A percentile compares a stretch with the other conserved stretches of the same genome.
Evolutionary conservation across 2,888 invertebrate genomes (phyloP).

Genomic region (Eupithecia vulgata): DNA sequence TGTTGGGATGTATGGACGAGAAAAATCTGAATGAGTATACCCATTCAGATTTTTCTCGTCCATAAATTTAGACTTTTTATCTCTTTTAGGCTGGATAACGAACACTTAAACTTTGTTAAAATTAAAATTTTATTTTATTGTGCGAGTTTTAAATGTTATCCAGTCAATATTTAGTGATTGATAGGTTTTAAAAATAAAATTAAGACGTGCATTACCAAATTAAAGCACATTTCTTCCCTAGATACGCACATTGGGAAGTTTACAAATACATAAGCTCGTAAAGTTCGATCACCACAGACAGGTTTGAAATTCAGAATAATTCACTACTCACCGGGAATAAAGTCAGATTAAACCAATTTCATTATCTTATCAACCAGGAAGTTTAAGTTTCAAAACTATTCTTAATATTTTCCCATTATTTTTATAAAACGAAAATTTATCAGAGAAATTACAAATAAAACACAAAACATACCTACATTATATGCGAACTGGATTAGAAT

Average conservation of each 20-base stretch:
- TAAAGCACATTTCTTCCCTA: conserved; percentile 42
- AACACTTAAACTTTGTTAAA: neutral
- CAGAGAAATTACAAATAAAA: neutral
- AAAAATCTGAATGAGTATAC: too few species aligned
- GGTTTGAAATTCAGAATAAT: conserved; percentile 59
- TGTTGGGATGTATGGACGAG: too few species aligned
- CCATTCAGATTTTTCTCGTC: neutral
- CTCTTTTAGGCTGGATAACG: neutral
- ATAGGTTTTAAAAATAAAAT: conserved; percentile 24
- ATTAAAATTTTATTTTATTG: neutral
- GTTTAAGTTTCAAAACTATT: neutral
- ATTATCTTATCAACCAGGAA: neutral
- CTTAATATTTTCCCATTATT: neutral
- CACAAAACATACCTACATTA: neutral
- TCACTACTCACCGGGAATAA: conserved; percentile 30
- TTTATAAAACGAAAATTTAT: neutral
- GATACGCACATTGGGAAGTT: conserved; percentile 77
- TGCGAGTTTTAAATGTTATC: neutral
- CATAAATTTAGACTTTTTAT: neutral
- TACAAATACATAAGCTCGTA: conserved; percentile 74
- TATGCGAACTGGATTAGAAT: neutral
- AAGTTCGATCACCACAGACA: conserved; percentile 83
- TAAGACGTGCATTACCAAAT: conserved; percentile 68
- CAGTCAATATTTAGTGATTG: neutral
- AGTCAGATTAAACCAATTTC: neutral